Evolutionary conservation across 2,888 invertebrate species (phyloP).

Genomic region (Mimas tiliae): DNA sequence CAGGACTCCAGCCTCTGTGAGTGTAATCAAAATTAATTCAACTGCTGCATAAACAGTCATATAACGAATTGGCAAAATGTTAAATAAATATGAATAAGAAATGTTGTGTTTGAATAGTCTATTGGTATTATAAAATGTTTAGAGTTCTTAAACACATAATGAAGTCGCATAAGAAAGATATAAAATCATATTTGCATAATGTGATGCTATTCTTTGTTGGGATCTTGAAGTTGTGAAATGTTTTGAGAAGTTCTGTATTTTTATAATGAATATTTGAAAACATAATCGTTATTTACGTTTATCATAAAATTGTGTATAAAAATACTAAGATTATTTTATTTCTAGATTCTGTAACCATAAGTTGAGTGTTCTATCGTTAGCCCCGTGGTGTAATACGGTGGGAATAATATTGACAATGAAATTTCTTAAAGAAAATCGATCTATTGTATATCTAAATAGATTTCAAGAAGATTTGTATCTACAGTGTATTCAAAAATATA

Average conservation of each 20-base stretch:
- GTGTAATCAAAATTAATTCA: conserved; percentile 37
- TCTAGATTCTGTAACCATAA: conserved; percentile 28
- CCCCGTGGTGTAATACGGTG: conserved; percentile 67
- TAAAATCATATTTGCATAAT: neutral
- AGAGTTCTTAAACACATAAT: too few relatives aligned
- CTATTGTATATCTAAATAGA: conserved; percentile 52
- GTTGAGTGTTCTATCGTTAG: conserved; percentile 42
- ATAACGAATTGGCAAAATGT: neutral
- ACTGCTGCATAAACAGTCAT: neutral
- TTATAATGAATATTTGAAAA: neutral
- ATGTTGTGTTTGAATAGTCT: neutral
- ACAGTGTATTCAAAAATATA: conserved; percentile 60
- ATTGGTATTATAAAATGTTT: too few relatives aligned
- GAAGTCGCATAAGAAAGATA: too few relatives aligned
- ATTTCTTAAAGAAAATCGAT: conserved; percentile 45
- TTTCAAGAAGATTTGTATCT: conserved; percentile 60
- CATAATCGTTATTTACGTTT: neutral
- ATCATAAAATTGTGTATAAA: neutral
- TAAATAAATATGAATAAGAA: neutral
- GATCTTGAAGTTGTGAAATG: neutral
- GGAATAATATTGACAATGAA: conserved; percentile 52
- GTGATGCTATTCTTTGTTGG: neutral
- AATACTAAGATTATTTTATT: too few relatives aligned
- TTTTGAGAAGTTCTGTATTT: neutral
- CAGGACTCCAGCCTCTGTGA: conserved; percentile 56